A percentile compares a stretch with the other conserved stretches of the same genome.
These are phyloP conservation scores for Rhipidura dahli DNA, from an alignment of 2,113 vertebrate species.

Conservation along the genomic window DNA sequence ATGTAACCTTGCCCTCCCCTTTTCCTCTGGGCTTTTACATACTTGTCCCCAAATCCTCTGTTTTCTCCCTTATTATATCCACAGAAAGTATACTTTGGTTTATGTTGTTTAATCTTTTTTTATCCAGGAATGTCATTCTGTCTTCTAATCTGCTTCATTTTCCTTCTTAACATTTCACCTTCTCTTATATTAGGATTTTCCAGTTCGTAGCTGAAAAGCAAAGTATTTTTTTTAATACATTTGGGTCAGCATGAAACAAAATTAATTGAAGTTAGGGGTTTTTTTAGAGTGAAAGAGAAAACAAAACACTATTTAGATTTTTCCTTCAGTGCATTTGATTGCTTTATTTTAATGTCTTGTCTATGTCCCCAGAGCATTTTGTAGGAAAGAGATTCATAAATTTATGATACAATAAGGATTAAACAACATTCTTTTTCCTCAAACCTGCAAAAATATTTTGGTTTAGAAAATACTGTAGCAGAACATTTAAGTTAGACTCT, in stretches of 20 bases:
- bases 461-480: background rate
- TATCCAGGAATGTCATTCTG: background rate
- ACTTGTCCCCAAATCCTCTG: background rate
- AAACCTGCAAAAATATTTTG: background rate
- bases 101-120: background rate
- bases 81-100: background rate
- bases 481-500: background rate
- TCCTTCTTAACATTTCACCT: background rate
- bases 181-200: background rate
- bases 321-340: background rate
- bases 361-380: background rate
- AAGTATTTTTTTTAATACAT: background rate
- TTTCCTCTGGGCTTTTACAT: background rate
- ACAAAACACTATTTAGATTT: background rate
- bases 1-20: background rate
- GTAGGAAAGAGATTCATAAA: background rate
- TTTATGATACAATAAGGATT: background rate
- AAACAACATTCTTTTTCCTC: background rate
- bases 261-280: background rate
- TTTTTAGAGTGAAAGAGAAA: background rate
- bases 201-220: background rate
- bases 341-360: background rate
- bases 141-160: background rate
- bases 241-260: background rate
- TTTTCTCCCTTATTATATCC: background rate